Evolutionary conservation across 1,140 invertebrate genomes (phyloP).

Genomic region (Drosophila teissieri): DNA sequence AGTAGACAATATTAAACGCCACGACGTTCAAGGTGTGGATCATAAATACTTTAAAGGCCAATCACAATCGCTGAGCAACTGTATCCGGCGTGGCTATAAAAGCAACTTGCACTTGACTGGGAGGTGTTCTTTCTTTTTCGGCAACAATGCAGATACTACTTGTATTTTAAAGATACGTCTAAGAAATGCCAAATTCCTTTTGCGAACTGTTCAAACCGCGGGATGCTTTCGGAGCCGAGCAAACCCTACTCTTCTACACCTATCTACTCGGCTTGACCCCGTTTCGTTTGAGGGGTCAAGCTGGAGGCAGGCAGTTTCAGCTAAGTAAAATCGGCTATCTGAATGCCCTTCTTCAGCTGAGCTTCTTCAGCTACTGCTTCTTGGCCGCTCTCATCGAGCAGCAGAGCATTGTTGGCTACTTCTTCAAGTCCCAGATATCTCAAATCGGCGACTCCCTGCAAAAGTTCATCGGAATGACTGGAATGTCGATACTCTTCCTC

Average conservation of each 20-base stretch:
- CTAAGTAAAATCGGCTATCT: slow-evolving; percentile 71
- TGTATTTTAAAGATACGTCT: neutral
- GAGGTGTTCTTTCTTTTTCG: slow-evolving; percentile 10
- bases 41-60: slow-evolving; percentile 55
- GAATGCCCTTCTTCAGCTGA: slow-evolving; percentile 69
- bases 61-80: slow-evolving; percentile 16
- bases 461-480: slow-evolving; percentile 73
- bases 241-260: slow-evolving; percentile 65
- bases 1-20: slow-evolving; percentile 33
- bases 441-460: slow-evolving; percentile 76
- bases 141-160: neutral
- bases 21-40: slow-evolving; percentile 45
- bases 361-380: slow-evolving; percentile 78
- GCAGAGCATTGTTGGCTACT: slow-evolving; percentile 78
- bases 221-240: slow-evolving; percentile 70
- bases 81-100: slow-evolving; percentile 46
- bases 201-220: slow-evolving; percentile 55
- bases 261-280: slow-evolving; percentile 78
- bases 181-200: slow-evolving; percentile 31
- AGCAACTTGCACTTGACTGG: slow-evolving; percentile 13
- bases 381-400: slow-evolving; percentile 65
- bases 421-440: slow-evolving; percentile 78
- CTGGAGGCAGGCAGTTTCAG: slow-evolving; percentile 35
- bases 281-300: slow-evolving; percentile 46
- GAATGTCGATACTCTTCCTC: slow-evolving; percentile 71